Evolutionary conservation across 2,888 invertebrate genomes (phyloP).

Genomic region (Macropis europaea): DNA sequence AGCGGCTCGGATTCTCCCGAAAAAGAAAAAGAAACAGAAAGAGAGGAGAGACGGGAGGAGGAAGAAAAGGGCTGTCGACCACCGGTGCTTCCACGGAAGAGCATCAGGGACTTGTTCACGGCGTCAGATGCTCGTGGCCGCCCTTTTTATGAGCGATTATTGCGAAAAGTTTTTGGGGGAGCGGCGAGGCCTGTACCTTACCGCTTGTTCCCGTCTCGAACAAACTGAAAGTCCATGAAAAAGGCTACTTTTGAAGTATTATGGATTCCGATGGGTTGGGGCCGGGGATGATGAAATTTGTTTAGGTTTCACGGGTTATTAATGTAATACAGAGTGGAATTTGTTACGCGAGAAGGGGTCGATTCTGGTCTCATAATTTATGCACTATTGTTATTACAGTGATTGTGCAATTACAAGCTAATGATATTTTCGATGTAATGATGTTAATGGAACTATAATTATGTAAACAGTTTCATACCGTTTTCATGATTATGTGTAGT

Average conservation of each 20-base stretch:
- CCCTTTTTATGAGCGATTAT: conserved; percentile 56
- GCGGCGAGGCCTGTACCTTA: neutral
- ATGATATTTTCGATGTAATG: too few species aligned
- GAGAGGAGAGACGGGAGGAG: neutral
- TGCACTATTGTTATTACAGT: too few species aligned
- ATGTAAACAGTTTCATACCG: too few species aligned
- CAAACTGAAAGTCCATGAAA: neutral
- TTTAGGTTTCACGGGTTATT: neutral
- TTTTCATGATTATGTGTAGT: too few species aligned
- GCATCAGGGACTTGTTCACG: conserved; percentile 58
- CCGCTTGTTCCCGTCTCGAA: neutral
- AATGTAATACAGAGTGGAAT: too few species aligned
- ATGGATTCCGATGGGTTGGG: too few species aligned
- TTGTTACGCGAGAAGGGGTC: too few species aligned
- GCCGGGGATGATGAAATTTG: neutral
- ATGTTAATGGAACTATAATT: too few species aligned
- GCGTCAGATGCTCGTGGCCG: conserved; percentile 52
- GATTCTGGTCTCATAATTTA: too few species aligned
- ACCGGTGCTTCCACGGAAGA: conserved; percentile 3
- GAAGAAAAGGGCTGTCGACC: neutral
- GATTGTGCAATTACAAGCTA: too few species aligned
- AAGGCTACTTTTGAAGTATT: neutral
- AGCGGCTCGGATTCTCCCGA: neutral
- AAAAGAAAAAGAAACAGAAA: conserved; percentile 7
- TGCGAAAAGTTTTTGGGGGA: conserved; percentile 48